Conservation (phyloP, 1,140 invertebrate genomes). For the Chionoecetes opilio region DNA sequence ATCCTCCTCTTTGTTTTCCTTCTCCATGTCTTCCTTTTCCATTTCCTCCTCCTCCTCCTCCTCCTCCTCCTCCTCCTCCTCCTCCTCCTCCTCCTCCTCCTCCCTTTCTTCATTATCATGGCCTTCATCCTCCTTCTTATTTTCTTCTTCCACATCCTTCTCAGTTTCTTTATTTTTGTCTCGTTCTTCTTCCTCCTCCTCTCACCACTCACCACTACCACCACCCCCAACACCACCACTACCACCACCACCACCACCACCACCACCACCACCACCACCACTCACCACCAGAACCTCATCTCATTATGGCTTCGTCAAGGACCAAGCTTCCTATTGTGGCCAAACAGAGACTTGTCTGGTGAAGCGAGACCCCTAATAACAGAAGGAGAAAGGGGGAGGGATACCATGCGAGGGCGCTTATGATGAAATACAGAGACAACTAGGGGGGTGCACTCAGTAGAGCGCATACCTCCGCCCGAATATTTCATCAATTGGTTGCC, state of each 20-base stretch:
- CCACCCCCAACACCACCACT: not conserved
- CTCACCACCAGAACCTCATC: not conserved
- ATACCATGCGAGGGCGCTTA: not conserved
- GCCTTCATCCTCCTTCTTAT: not conserved
- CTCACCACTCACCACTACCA: not conserved
- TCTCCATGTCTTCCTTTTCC: not conserved
- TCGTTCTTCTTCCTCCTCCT: not conserved
- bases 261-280: not conserved
- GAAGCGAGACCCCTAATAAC: not conserved
- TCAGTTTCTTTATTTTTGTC: not conserved
- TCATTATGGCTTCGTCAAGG: slow-evolving; percentile 14
- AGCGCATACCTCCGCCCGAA: no score
- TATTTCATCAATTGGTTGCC: no score
- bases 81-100: not conserved
- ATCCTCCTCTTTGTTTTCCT: not conserved
- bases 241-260: not conserved
- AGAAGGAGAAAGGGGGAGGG: not conserved
- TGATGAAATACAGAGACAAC: not conserved
- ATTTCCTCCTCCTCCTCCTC: not conserved
- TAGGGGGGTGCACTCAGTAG: no score
- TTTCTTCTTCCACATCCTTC: not conserved
- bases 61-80: not conserved
- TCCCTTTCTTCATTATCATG: not conserved
- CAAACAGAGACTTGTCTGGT: not conserved
- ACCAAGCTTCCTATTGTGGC: not conserved